phyloP scores from a whole-genome alignment of 2,888 invertebrate species.

The Sthenelais limicola region DNA sequence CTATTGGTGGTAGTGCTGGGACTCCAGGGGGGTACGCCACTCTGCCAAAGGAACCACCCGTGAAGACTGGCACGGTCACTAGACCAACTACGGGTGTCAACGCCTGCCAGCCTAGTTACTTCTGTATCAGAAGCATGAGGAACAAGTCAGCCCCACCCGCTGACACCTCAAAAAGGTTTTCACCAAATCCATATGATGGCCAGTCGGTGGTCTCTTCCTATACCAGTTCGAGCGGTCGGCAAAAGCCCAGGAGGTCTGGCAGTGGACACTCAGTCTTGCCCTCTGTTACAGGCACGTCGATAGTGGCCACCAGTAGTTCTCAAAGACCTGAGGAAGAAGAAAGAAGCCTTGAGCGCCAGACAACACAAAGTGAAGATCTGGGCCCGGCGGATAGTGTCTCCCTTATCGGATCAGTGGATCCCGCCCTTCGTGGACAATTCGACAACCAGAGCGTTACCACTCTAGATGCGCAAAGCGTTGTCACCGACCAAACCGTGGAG shows the following conservation, averaged over 20 bases:
- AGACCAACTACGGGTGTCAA: background rate
- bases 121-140: constrained; percentile 25
- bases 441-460: constrained; percentile 17
- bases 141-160: background rate
- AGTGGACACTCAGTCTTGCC: background rate
- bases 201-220: background rate
- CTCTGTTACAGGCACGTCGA: constrained; percentile 4
- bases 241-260: background rate
- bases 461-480: constrained; percentile 11
- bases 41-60: too few species aligned
- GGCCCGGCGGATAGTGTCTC: background rate
- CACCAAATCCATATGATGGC: background rate
- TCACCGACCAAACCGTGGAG: constrained; percentile 26
- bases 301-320: background rate
- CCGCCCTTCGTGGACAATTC: too few species aligned
- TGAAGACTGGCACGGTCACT: background rate
- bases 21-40: background rate
- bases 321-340: background rate
- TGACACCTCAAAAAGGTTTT: background rate
- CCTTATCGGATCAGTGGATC: too few species aligned
- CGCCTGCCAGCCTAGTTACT: constrained; percentile 18
- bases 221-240: background rate
- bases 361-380: background rate
- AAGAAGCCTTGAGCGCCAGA: background rate
- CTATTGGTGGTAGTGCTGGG: background rate